phyloP scores from a whole-genome alignment of 1,140 invertebrate species.

The Phymorhynchus buccinoides region DNA sequence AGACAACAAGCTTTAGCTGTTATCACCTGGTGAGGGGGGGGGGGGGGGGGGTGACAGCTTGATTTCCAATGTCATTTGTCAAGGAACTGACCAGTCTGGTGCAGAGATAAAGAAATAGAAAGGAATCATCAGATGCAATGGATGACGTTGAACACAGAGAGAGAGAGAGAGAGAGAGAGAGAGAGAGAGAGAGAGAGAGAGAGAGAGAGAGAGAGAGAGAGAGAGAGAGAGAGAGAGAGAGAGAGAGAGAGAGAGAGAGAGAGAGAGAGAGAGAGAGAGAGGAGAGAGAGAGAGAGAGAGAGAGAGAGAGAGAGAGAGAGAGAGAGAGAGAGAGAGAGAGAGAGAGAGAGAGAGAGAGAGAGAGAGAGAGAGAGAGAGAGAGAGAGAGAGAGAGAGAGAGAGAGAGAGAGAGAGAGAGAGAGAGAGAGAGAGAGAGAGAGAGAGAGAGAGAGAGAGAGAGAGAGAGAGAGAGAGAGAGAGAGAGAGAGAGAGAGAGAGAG shows the following conservation, averaged over 20 bases:
- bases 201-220: background rate
- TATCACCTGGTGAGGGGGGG: no score
- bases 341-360: no score
- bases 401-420: no score
- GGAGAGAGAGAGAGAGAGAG: background rate
- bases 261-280: background rate
- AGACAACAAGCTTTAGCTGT: no score
- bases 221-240: background rate
- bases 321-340: no score
- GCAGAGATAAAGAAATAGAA: background rate
- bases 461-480: background rate
- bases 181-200: background rate
- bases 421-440: no score
- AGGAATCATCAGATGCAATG: background rate
- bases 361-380: no score
- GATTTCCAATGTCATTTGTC: no score
- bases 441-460: background rate
- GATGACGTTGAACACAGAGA: no score
- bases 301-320: background rate
- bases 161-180: background rate
- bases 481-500: background rate
- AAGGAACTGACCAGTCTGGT: no score
- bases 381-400: no score
- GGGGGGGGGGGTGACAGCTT: no score
- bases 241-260: background rate